Base-by-base conservation (phyloP, 2,797 vertebrate genomes). In the Aselliscus stoliczkanus region DNA sequence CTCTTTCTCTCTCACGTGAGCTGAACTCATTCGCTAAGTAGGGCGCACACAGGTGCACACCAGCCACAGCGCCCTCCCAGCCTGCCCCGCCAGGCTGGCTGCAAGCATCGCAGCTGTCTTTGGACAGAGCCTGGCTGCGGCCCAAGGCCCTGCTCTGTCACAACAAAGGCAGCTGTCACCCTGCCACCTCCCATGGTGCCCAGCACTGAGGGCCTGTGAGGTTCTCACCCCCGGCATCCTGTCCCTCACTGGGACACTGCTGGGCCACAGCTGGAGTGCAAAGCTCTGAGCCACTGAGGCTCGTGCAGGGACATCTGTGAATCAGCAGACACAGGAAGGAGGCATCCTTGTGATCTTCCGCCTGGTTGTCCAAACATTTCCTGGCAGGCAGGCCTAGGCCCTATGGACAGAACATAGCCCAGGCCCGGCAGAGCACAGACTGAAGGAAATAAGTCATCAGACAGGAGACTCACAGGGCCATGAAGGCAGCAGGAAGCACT, bases 321-420 rank as follows among this genome's bases (percentile, higher is more conserved):
- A 62, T 54, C 93, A 93, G 95, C 88, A 96, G 88, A 87, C 58
- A 76, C 50, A 64, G 79, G 95, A 97, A 96, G 77, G 67, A 75
- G 47, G 31, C 1, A 0, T 65, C 77, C 62, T 81, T 92, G 60
- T 88, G 95, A 91, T 89, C 88, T 56, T 79, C 79, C 0, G 52
- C 75, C 75, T 7, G 12, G 60, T 84, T 95, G 72, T 75, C 83
- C 93, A 92, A 96, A 96, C 85, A 91, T 77, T 73, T 69, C 50
- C 60, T 34, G 23, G 72, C 34, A 42, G 1, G 37, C 29, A 3
- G 34, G 76, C 62, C 50, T 10, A 13, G 1, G 64, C 47, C 31
- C 67, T 12, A 10, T 1, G 12, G 42, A 52, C 62, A 90, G 75
- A 34, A 64, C 21, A 52, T 11, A 91, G 69, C 14, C 15, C 47